Base-by-base conservation (phyloP, 2,888 invertebrate species). In the Diarsia dahlii region DNA sequence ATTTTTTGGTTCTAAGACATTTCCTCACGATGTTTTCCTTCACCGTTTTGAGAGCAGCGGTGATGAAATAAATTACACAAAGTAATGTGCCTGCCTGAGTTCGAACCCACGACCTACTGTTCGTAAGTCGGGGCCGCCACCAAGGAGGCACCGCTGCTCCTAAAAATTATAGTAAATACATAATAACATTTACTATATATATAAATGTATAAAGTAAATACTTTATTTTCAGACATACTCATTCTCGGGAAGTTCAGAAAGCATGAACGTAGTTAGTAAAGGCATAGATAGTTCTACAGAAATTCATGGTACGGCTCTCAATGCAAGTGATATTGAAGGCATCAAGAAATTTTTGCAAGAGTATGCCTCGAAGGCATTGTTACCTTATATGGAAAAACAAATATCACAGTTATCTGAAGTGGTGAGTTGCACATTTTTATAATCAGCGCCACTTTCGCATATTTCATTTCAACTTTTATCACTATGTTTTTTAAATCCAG, bases 301-400 rank as follows among this genome's bases (percentile, higher is more conserved):
- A 90, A 95, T 97, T n/a, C 98, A 98, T 93, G 99, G 99, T 65
- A 95, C 97, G 80, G 98, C 98, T 90, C 96, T 99, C 60, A 98
- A 98, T 64, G 95, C 97, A 0, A 97, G 97, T 90, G 99, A 99
- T 95, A 97, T 99, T 69, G 99, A 99, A 89, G 97, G 98, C 89
- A 97, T 99, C 62, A 97, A 98, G 88, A 97, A 97, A 85, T 98
- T 99, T 91, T 97, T 99, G 62, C 98, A 98, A 89, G 99, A 99
- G 91, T 99, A 99, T 95, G 98, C 98, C 78, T 97, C 98, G 20
- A 98, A 98, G 90, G 98, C 99, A 39, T 95, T 99, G 77, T 96
- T 99, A 81, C 99, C 99, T 0, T 99, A 99, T 93, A 98, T 99
- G 58, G 99, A 99, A 93, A 98, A 98, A 91, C 98, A 99, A 94